Evolutionary conservation across 2,888 invertebrate species (phyloP).

Genomic region (Drosophila rubida): DNA sequence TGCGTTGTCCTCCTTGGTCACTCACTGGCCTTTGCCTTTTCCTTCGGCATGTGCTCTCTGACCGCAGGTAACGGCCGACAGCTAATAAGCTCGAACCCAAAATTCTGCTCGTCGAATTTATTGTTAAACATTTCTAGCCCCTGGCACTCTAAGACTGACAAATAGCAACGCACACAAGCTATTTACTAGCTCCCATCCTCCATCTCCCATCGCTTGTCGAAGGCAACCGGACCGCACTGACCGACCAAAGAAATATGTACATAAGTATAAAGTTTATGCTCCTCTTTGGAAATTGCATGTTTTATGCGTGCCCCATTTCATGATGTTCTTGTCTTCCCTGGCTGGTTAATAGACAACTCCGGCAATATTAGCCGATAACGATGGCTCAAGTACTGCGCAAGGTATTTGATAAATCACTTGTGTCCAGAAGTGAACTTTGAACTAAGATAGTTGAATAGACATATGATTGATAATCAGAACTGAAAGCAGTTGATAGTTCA

Average conservation of each 20-base stretch:
- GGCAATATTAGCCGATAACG: slow-evolving; percentile 69
- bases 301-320: slow-evolving; percentile 55
- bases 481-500: too few species aligned
- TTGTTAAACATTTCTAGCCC: slow-evolving; percentile 69
- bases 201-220: not conserved
- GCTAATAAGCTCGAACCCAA: slow-evolving; percentile 75
- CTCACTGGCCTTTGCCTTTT: not conserved
- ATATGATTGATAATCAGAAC: too few species aligned
- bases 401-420: too few species aligned
- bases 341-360: slow-evolving; percentile 64
- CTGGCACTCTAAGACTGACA: slow-evolving; percentile 74
- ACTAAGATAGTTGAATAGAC: too few species aligned
- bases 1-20: slow-evolving; percentile 1
- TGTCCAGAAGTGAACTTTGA: too few species aligned
- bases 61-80: slow-evolving; percentile 71
- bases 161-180: slow-evolving; percentile 72
- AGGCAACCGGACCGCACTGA: not conserved
- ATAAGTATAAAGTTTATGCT: slow-evolving; percentile 38
- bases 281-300: slow-evolving; percentile 49
- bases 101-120: slow-evolving; percentile 74
- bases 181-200: slow-evolving; percentile 61
- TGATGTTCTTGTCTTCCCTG: slow-evolving; percentile 31
- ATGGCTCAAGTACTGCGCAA: slow-evolving; percentile 81
- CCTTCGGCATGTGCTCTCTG: slow-evolving; percentile 56
- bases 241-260: slow-evolving; percentile 11